Evolutionary conservation across 2,888 invertebrate species (phyloP).

Genomic region (Rotaria magnacalcarata): DNA sequence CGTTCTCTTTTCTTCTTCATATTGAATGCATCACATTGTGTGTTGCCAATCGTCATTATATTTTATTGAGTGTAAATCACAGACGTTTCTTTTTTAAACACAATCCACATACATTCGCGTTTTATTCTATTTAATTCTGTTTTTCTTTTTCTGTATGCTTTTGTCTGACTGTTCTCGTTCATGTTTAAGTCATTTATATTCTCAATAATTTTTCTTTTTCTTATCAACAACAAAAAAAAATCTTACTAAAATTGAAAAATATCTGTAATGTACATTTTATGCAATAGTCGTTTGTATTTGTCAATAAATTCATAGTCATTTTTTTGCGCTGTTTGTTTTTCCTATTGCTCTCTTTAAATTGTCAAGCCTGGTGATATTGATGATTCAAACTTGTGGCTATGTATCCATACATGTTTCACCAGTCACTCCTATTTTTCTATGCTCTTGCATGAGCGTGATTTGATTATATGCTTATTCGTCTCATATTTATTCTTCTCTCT

Average conservation of each 20-base stretch:
- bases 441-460: background rate
- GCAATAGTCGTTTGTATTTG: background rate
- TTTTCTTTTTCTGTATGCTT: background rate
- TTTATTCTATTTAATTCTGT: background rate
- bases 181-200: background rate
- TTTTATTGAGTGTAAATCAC: background rate
- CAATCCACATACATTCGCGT: slow-evolving; percentile 5
- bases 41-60: background rate
- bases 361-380: slow-evolving; percentile 12
- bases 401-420: background rate
- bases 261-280: background rate
- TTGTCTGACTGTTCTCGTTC: background rate
- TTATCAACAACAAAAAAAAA: background rate
- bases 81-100: background rate
- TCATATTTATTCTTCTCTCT: background rate
- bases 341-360: background rate
- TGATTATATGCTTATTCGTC: background rate
- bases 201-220: background rate
- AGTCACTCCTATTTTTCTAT: slow-evolving; percentile 5
- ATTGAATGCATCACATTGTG: background rate
- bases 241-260: background rate
- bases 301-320: background rate
- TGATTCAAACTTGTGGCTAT: background rate
- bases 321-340: background rate
- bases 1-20: background rate